Evolutionary conservation across 2,113 vertebrate species (phyloP).

Genomic region (Spilogale gracilis): DNA sequence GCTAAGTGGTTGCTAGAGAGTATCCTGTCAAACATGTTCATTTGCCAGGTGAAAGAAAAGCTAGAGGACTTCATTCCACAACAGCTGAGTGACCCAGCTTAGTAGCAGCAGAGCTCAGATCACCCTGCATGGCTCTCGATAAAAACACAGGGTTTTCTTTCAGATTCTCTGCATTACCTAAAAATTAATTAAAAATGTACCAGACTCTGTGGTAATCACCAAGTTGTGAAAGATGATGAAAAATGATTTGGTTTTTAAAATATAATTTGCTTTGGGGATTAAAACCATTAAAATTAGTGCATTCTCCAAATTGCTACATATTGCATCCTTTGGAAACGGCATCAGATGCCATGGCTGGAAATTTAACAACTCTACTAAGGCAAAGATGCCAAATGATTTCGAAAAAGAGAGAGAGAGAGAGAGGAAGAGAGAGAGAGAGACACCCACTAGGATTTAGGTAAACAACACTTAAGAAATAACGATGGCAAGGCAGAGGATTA

Average conservation of each 20-base stretch:
- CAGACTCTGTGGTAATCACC: neutral
- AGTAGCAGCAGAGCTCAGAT: neutral
- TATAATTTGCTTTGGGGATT: neutral
- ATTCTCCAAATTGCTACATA: neutral
- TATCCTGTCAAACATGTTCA: neutral
- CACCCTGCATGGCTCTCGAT: neutral
- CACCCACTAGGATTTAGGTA: neutral
- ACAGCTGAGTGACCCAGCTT: neutral
- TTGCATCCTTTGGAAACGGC: neutral
- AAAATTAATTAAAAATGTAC: neutral
- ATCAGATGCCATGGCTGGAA: neutral
- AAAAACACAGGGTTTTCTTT: neutral
- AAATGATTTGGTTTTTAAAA: slow-evolving; percentile 4
- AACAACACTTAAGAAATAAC: neutral
- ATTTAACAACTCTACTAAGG: neutral
- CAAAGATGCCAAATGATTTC: neutral
- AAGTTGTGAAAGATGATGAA: neutral
- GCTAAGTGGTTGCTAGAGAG: neutral
- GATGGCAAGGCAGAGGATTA: neutral
- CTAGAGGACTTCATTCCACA: neutral
- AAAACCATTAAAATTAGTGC: neutral
- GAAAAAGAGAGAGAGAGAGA: neutral
- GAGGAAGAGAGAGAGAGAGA: neutral
- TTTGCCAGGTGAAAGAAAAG: slow-evolving; percentile 1
- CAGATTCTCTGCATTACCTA: neutral